Evolutionary conservation across 2,113 vertebrate genomes (phyloP).

Genomic region (Lanius ludovicianus): DNA sequence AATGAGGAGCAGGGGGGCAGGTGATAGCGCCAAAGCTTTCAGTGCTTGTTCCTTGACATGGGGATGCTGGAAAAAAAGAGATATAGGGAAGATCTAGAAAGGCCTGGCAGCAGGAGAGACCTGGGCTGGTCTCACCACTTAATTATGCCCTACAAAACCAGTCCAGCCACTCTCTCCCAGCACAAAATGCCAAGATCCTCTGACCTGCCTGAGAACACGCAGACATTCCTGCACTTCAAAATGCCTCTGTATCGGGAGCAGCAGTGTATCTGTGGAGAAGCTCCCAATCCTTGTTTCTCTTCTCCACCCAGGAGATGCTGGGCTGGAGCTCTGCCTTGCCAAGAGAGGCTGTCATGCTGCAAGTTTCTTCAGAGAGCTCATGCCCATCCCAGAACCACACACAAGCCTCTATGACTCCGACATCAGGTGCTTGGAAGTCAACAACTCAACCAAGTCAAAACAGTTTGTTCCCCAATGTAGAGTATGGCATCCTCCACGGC

Average conservation of each 20-base stretch:
- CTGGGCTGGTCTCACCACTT: not conserved
- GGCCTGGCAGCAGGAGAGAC: not conserved
- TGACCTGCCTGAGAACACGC: not conserved
- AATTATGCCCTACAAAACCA: not conserved
- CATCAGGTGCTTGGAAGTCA: accelerated
- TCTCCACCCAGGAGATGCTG: not conserved
- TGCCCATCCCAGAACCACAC: not conserved
- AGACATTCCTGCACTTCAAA: not conserved
- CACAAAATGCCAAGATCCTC: not conserved
- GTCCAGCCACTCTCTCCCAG: not conserved
- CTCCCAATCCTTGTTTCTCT: not conserved
- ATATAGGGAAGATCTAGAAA: not conserved
- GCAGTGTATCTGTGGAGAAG: not conserved
- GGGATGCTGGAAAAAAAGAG: not conserved
- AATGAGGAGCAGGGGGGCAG: not conserved
- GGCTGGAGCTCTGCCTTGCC: not conserved
- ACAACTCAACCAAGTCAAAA: not conserved
- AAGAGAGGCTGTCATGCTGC: not conserved
- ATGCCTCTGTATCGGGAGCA: not conserved
- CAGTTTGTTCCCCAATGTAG: not conserved
- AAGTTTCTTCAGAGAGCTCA: not conserved
- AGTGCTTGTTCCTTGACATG: not conserved
- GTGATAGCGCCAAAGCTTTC: not conserved
- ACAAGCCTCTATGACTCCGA: accelerated
- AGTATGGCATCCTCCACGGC: accelerated